Evolutionary conservation across 30 jellyfish, hydroid and myxozoan genomes (phyloP).

Genomic region (Catostylus mosaicus): DNA sequence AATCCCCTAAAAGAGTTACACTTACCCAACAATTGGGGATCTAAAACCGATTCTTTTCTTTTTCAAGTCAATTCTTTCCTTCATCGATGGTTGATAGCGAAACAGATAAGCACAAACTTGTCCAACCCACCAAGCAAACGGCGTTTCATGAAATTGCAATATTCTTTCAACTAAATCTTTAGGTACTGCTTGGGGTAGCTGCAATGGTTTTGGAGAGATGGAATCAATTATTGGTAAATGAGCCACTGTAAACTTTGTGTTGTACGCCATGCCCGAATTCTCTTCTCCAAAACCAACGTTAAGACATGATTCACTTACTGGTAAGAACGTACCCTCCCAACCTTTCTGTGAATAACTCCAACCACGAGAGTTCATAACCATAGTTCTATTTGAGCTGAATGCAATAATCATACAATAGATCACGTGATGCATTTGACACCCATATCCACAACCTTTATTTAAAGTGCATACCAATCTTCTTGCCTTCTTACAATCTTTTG

Average conservation of each 20-base stretch:
- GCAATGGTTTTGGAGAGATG: constrained; percentile 87
- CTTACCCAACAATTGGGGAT: constrained; percentile 98
- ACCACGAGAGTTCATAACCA: constrained; percentile 86
- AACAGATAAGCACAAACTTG: constrained; percentile 81
- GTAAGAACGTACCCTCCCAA: constrained; percentile 87
- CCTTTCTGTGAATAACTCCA: constrained; percentile 95
- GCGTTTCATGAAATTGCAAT: constrained; percentile 74
- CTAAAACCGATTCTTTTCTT: constrained; percentile 69
- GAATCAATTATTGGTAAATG: constrained; percentile 96
- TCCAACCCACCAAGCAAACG: constrained; percentile 99
- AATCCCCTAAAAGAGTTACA: background rate
- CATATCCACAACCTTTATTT: constrained; percentile 98
- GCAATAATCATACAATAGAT: constrained; percentile 90
- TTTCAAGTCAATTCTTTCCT: constrained; percentile 44
- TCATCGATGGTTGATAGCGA: constrained; percentile 74
- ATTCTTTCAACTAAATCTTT: constrained; percentile 66
- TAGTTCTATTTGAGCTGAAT: constrained; percentile 85
- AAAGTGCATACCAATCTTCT: constrained; percentile 81
- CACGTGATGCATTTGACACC: constrained; percentile 96
- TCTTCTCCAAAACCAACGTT: constrained; percentile 61
- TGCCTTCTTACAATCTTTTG: constrained; percentile 80
- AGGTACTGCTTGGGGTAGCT: constrained; percentile 95
- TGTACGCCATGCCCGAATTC: constrained; percentile 78
- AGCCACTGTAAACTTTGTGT: constrained; percentile 56
- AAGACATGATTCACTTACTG: constrained; percentile 84